Evolutionary conservation across 2,888 invertebrate species (phyloP).

Genomic region (Latrodectus elegans): DNA sequence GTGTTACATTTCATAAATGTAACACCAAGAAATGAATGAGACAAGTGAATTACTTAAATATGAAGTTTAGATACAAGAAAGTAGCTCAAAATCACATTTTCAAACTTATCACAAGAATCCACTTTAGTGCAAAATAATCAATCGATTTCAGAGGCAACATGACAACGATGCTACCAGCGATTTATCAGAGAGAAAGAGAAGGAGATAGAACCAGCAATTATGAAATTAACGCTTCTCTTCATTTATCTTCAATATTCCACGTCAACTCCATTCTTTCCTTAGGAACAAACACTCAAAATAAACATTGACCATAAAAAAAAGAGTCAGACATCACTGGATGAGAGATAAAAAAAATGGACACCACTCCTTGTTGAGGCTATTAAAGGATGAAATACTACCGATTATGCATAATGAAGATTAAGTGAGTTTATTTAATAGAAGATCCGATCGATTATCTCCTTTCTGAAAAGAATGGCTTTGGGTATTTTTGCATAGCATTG

Average conservation of each 20-base stretch:
- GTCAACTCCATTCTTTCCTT: neutral
- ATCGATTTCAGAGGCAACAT: no score
- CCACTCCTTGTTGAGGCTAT: constrained; percentile 42
- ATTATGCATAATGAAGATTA: constrained; percentile 54
- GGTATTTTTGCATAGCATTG: neutral
- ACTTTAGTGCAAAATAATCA: no score
- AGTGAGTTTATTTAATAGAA: constrained; percentile 47
- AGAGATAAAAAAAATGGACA: neutral
- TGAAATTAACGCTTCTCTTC: constrained; percentile 38
- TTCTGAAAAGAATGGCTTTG: no score
- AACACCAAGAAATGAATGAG: no score
- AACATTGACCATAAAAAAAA: neutral
- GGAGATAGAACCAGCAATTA: constrained; percentile 12
- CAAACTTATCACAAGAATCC: no score
- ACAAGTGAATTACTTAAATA: no score
- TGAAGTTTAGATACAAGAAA: no score
- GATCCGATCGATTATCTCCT: neutral
- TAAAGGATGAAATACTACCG: constrained; percentile 59
- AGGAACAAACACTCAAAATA: neutral
- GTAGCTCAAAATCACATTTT: no score
- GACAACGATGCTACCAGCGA: no score
- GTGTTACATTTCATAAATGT: no score
- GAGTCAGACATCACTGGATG: constrained; percentile 1
- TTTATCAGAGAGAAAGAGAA: no score
- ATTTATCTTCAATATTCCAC: constrained; percentile 8